These are phyloP conservation scores for Tragelaphus scriptus DNA, from an alignment of 2,113 vertebrate genomes.

Conservation along the genomic window DNA sequence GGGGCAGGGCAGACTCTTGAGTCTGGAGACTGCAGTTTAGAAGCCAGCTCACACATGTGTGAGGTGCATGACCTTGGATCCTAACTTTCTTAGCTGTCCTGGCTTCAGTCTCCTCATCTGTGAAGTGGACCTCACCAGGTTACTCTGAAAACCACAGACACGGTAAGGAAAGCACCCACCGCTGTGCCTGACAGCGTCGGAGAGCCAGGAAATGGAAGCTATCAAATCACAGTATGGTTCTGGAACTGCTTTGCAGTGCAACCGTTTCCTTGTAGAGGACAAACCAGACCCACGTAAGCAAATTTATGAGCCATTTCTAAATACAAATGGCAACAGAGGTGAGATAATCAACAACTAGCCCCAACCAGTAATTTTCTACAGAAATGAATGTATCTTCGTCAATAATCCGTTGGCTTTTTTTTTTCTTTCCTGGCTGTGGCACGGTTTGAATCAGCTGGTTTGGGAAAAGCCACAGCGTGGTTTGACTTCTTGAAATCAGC, in stretches of 20 bases:
- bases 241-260: no score
- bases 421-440: background rate
- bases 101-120: background rate
- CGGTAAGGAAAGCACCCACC: fast-evolving
- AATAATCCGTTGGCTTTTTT: background rate
- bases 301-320: slow-evolving; percentile 57
- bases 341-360: slow-evolving; percentile 55
- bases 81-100: background rate
- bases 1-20: background rate
- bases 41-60: fast-evolving
- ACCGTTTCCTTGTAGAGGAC: background rate
- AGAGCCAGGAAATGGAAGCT: background rate
- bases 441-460: slow-evolving; percentile 26
- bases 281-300: slow-evolving; percentile 43
- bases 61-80: background rate
- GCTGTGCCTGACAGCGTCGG: background rate
- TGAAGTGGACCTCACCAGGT: background rate
- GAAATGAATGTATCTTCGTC: slow-evolving; percentile 6
- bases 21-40: background rate
- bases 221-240: fast-evolving
- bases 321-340: slow-evolving; percentile 9
- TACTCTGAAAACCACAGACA: background rate
- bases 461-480: background rate
- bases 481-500: background rate
- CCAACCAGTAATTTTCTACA: slow-evolving; percentile 45